A percentile compares a stretch with the other conserved stretches of the same genome.
Conservation (phyloP, 2,888 invertebrate genomes). For the Drosophila setosimentum region DNA sequence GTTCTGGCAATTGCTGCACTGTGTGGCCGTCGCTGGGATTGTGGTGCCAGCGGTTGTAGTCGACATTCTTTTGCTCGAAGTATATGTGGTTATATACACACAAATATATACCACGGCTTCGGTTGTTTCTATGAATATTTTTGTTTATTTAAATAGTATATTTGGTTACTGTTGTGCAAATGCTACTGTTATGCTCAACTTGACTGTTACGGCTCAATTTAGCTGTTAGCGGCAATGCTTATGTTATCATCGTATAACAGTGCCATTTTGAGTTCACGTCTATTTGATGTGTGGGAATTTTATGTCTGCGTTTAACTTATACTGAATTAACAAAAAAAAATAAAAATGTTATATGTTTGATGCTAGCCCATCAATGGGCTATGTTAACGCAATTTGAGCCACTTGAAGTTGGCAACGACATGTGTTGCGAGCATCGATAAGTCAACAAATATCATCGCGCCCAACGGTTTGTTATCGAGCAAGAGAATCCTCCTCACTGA, state of each 20-base stretch:
- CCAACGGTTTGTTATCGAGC: conserved; percentile 16
- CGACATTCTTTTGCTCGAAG: conserved; percentile 31
- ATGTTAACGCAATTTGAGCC: conserved; percentile 27
- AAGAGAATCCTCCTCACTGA: conserved; percentile 10
- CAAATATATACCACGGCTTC: neutral
- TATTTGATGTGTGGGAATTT: neutral
- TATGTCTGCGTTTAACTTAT: neutral
- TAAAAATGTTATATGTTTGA: neutral
- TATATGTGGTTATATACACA: conserved; percentile 3
- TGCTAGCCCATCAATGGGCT: neutral
- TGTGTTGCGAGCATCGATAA: conserved; percentile 10
- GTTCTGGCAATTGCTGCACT: conserved; percentile 42
- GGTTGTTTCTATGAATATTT: neutral
- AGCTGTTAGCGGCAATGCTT: conserved; percentile 21
- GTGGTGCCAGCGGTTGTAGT: neutral
- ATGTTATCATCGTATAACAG: conserved; percentile 11
- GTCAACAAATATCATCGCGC: neutral
- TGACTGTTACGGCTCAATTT: conserved; percentile 23
- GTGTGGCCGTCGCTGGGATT: conserved; percentile 3
- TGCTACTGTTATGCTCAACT: conserved; percentile 38
- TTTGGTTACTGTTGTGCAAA: conserved; percentile 26
- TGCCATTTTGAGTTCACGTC: conserved; percentile 31
- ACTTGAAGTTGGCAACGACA: neutral
- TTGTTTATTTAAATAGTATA: conserved; percentile 33
- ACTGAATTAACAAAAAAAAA: neutral